These are phyloP conservation scores for Ictalurus punctatus DNA, from an alignment of 2,113 vertebrate species.

Conservation along the genomic window DNA sequence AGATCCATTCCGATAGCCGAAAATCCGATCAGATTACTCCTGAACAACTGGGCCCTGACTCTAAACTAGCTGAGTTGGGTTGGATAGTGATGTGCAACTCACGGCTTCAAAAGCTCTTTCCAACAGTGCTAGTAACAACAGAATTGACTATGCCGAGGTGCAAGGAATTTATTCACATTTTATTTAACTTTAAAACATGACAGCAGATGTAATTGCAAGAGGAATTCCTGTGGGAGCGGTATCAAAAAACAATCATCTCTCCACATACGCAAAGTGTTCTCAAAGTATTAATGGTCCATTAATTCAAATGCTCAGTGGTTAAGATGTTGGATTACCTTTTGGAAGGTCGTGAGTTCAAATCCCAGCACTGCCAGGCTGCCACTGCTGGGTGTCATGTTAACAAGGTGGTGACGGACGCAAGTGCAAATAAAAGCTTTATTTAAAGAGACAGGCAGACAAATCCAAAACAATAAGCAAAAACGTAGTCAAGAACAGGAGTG, in stretches of 20 bases:
- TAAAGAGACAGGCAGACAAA: too few species aligned
- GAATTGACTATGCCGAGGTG: background rate
- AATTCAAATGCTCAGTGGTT: background rate
- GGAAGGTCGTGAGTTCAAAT: too few species aligned
- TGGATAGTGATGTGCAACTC: background rate
- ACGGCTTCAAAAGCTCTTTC: background rate
- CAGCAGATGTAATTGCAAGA: background rate
- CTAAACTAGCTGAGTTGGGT: background rate
- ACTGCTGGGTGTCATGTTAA: too few species aligned
- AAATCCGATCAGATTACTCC: too few species aligned
- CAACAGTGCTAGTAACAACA: background rate
- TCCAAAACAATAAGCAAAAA: too few species aligned
- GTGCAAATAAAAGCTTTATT: too few species aligned
- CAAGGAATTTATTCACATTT: background rate
- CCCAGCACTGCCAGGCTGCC: too few species aligned
- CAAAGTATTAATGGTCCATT: background rate
- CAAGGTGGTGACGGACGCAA: too few species aligned
- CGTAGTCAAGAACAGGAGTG: too few species aligned
- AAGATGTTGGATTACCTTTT: too few species aligned
- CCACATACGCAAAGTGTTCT: background rate
- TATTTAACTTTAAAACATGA: background rate
- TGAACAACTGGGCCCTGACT: background rate
- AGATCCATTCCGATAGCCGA: too few species aligned
- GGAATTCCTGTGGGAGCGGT: background rate
- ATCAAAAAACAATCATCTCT: background rate